A percentile compares a stretch with the other conserved stretches of the same genome.
These are phyloP conservation scores for Torymus auratus DNA, from an alignment of 2,888 invertebrate species.

Conservation along the genomic window DNA sequence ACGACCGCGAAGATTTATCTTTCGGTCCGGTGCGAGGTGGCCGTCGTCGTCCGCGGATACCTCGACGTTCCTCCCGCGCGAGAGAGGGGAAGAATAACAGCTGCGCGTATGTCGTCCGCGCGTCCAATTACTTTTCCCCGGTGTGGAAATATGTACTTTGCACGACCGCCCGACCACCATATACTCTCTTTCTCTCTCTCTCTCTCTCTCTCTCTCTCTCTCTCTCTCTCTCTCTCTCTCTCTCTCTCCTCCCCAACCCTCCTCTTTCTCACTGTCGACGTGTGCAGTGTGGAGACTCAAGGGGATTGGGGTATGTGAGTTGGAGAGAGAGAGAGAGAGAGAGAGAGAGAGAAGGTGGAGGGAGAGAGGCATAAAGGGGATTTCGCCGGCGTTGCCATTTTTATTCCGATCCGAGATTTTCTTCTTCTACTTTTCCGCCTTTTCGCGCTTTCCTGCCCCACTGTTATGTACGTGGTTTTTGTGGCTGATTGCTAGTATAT, in stretches of 20 bases:
- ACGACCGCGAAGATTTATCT: conserved; percentile 71
- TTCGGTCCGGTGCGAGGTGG: conserved; percentile 62
- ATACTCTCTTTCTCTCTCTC: not conserved
- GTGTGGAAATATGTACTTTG: conserved; percentile 68
- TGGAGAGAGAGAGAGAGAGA: not conserved
- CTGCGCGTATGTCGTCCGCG: conserved; percentile 68
- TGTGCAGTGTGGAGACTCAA: conserved; percentile 52
- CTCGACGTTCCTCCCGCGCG: conserved; percentile 54
- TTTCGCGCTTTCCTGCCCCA: not conserved
- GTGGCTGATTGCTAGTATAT: too few relatives aligned
- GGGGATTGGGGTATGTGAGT: conserved; percentile 23
- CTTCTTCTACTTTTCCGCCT: conserved; percentile 10
- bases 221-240: too few relatives aligned
- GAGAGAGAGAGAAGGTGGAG: too few relatives aligned
- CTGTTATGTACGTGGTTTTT: too few relatives aligned
- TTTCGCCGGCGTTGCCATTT: conserved; percentile 56
- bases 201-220: too few relatives aligned
- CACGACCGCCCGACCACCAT: conserved; percentile 59
- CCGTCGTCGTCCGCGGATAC: conserved; percentile 39
- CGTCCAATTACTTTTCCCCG: conserved; percentile 72
- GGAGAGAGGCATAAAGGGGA: conserved; percentile 41
- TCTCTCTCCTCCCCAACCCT: too few relatives aligned
- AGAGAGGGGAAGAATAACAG: conserved; percentile 68
- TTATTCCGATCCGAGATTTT: conserved; percentile 49
- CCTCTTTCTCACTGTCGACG: not conserved